These are phyloP conservation scores for Eospalax fontanierii DNA, from an alignment of 2,797 vertebrate species.

Conservation along the genomic window DNA sequence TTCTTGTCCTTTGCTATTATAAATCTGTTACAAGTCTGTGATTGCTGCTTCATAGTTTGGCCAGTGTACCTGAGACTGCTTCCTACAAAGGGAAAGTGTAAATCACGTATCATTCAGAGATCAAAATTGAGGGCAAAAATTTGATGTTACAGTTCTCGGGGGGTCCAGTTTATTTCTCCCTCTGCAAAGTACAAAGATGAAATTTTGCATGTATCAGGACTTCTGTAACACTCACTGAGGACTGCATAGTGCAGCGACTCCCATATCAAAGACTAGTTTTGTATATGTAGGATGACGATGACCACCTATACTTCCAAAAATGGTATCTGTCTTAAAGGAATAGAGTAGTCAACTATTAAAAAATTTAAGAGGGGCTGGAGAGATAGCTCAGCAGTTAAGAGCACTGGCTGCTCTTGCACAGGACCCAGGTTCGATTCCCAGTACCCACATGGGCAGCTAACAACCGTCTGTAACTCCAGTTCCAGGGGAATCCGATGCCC, in stretches of 20 bases:
- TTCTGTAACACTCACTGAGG: not conserved
- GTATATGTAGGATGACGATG: not conserved
- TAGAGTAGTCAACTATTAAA: not conserved
- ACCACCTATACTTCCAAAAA: not conserved
- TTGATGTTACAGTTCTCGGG: not conserved
- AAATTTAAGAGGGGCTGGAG: no score
- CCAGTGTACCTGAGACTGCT: not conserved
- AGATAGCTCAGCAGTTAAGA: no score
- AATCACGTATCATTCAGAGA: not conserved
- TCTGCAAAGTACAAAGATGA: not conserved
- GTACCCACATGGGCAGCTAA: no score
- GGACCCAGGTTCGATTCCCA: no score
- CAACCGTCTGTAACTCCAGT: no score
- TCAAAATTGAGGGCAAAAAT: not conserved
- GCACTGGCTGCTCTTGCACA: no score
- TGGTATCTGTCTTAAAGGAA: not conserved
- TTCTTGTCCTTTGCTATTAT: slow-evolving; percentile 18
- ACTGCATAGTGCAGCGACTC: not conserved
- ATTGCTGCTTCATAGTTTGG: not conserved
- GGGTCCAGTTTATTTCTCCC: not conserved
- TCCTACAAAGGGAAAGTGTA: not conserved
- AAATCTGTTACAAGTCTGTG: not conserved
- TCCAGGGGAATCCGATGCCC: no score
- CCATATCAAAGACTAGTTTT: not conserved
- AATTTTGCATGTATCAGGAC: not conserved